phyloP scores from a whole-genome alignment of 30 jellyfish, hydroid and myxozoan species.

The Phacellophora camtschatica region DNA sequence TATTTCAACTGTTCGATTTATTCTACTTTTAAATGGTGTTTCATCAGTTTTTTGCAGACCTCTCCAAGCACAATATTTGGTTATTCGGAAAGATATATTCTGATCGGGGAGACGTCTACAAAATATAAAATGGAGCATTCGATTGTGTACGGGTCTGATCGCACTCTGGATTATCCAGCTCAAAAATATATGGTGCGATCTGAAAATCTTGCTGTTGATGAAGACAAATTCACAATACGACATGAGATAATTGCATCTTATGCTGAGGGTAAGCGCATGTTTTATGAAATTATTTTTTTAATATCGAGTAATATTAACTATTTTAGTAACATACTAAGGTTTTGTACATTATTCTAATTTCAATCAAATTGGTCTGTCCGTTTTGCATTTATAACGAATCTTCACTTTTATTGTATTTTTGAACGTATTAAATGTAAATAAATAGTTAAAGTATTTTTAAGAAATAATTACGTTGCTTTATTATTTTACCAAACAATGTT shows the following conservation, averaged over 20 bases:
- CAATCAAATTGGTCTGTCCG: too few species aligned
- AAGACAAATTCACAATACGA: slow-evolving; percentile 11
- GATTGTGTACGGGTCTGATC: slow-evolving; percentile 4
- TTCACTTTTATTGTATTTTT: too few species aligned
- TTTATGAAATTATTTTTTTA: too few species aligned
- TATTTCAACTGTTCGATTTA: too few species aligned
- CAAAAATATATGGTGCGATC: slow-evolving; percentile 31
- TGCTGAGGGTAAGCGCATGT: slow-evolving; percentile 33
- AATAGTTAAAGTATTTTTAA: too few species aligned
- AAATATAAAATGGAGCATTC: slow-evolving; percentile 29
- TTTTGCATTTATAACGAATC: too few species aligned
- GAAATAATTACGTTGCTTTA: too few species aligned
- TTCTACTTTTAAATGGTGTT: not conserved
- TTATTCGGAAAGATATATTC: slow-evolving; percentile 36
- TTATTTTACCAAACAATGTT: too few species aligned
- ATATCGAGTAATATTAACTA: too few species aligned
- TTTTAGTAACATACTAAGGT: too few species aligned
- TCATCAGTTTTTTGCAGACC: slow-evolving; percentile 39
- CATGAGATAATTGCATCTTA: slow-evolving; percentile 50
- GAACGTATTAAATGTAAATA: too few species aligned
- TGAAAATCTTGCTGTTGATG: slow-evolving; percentile 1
- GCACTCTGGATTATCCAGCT: slow-evolving; percentile 33
- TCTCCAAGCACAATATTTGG: slow-evolving; percentile 41
- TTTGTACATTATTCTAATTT: too few species aligned
- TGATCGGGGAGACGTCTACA: slow-evolving; percentile 40